Percentiles rank a stretch among this genome's conserved stretches.
These are phyloP conservation scores for Acanthurus leucopareius DNA, from an alignment of 2,797 vertebrate genomes.

Conservation along the genomic window DNA sequence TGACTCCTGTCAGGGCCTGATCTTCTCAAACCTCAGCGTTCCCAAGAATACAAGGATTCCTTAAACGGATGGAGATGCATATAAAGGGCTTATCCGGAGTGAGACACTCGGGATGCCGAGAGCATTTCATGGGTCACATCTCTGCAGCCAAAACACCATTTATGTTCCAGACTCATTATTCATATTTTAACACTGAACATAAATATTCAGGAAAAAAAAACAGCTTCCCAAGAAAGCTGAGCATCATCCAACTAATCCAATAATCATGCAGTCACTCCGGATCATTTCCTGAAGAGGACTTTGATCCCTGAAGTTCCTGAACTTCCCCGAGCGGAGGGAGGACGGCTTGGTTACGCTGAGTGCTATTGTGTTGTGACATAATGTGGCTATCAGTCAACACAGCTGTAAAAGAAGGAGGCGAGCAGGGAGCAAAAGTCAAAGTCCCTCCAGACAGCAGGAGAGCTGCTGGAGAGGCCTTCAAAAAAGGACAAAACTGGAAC, in stretches of 20 bases:
- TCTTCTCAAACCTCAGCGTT: conserved; percentile 1
- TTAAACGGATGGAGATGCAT: conserved; percentile 51
- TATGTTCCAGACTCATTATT: conserved; percentile 2
- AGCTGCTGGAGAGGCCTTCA: conserved; percentile 13
- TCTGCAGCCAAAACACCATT: conserved; percentile 10
- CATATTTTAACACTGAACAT: not conserved
- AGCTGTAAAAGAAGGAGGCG: conserved; percentile 43
- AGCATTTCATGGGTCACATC: not conserved
- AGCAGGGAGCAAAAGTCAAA: conserved; percentile 51
- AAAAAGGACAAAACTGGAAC: too few species aligned
- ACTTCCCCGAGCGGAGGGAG: not conserved
- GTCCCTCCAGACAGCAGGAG: conserved; percentile 22
- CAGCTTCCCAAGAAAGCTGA: not conserved
- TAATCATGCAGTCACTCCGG: not conserved
- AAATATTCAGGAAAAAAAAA: too few species aligned
- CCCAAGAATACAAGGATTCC: not conserved
- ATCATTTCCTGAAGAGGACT: conserved; percentile 49
- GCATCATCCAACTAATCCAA: not conserved
- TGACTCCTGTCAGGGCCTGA: not conserved
- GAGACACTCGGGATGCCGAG: conserved; percentile 40
- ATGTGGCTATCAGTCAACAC: not conserved
- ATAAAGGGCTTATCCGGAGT: conserved; percentile 53
- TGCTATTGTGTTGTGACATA: conserved; percentile 5
- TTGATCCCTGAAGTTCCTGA: conserved; percentile 42
- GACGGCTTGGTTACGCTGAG: not conserved